phyloP scores from a whole-genome alignment of 2,888 invertebrate genomes.

The Cephus spinipes region DNA sequence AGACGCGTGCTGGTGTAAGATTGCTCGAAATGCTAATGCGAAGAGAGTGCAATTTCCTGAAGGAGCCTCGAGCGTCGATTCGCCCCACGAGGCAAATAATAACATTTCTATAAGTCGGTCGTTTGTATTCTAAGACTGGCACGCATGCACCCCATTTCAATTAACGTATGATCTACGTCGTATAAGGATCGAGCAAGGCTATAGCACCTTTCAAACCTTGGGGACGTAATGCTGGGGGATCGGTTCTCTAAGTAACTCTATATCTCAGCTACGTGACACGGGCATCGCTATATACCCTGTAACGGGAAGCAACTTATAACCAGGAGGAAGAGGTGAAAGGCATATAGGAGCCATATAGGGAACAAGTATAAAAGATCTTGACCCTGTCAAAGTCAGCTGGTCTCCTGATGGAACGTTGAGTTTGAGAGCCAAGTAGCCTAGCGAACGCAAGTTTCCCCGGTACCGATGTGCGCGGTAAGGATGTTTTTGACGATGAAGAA shows the following conservation, averaged over 20 bases:
- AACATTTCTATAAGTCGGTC: slow-evolving; percentile 67
- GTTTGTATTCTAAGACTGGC: slow-evolving; percentile 65
- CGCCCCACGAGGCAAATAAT: slow-evolving; percentile 56
- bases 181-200: slow-evolving; percentile 44
- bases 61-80: slow-evolving; percentile 38
- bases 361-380: background rate
- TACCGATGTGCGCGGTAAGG: background rate
- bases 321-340: slow-evolving; percentile 8
- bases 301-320: slow-evolving; percentile 43
- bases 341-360: background rate
- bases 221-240: slow-evolving; percentile 59
- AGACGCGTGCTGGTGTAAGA: background rate
- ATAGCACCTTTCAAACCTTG: slow-evolving; percentile 57
- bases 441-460: background rate
- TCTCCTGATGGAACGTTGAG: background rate
- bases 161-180: slow-evolving; percentile 67
- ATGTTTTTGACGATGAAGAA: background rate
- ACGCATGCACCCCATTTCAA: slow-evolving; percentile 64
- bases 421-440: background rate
- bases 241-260: slow-evolving; percentile 65
- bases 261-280: slow-evolving; percentile 65
- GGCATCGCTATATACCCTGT: slow-evolving; percentile 33
- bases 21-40: slow-evolving; percentile 45
- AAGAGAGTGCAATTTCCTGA: slow-evolving; percentile 55
- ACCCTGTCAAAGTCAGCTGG: background rate